Evolutionary conservation across 2,113 vertebrate species (phyloP).

Genomic region (Megalops atlanticus): DNA sequence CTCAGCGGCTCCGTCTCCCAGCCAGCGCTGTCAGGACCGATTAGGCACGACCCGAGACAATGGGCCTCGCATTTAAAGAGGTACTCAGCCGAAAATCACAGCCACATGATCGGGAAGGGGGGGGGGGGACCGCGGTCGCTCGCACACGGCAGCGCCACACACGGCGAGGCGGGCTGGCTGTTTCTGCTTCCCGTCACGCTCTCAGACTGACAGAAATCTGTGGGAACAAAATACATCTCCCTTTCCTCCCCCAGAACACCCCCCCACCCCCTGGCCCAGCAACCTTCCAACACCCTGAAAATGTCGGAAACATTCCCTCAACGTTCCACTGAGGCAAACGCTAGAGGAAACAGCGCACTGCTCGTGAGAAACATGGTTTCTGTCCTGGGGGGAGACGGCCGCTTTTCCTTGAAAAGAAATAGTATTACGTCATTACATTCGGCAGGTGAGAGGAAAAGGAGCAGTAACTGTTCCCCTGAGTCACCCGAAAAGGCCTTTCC

Average conservation of each 20-base stretch:
- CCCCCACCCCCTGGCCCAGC: too few species aligned
- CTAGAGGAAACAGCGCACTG: not conserved
- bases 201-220: slow-evolving; percentile 52
- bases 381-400: not conserved
- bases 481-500: slow-evolving; percentile 16
- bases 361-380: not conserved
- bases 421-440: not conserved
- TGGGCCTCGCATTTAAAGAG: slow-evolving; percentile 62
- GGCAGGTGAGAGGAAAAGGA: not conserved
- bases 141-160: not conserved
- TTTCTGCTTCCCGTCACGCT: slow-evolving; percentile 53
- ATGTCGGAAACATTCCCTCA: not conserved
- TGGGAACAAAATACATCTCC: not conserved
- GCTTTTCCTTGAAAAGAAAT: not conserved
- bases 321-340: not conserved
- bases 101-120: slow-evolving; percentile 44
- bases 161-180: slow-evolving; percentile 21
- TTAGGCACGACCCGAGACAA: slow-evolving; percentile 68
- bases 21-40: slow-evolving; percentile 68
- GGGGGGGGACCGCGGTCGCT: slow-evolving; percentile 21
- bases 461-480: not conserved
- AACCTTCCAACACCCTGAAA: not conserved
- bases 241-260: too few species aligned
- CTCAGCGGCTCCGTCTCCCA: slow-evolving; percentile 61
- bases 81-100: slow-evolving; percentile 61